Percentiles rank a stretch among this genome's conserved stretches.
Conservation (phyloP, 1,140 invertebrate genomes). For the Leptinotarsa lineolata region DNA sequence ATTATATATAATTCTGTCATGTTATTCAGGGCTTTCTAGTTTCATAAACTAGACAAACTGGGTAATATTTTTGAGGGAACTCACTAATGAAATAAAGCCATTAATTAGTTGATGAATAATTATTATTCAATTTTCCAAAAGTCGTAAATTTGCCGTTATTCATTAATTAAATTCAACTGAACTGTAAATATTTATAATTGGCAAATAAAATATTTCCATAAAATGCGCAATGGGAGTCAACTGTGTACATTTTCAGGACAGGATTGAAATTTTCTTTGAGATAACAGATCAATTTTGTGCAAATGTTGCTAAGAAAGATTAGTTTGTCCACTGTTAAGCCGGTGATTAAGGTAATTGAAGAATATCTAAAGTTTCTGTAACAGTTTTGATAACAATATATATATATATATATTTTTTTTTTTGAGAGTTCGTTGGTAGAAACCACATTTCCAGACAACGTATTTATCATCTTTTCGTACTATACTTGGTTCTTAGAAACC, state of each 20-base stretch:
- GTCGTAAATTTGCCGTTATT: background rate
- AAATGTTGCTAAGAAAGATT: too few relatives aligned
- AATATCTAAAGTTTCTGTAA: too few relatives aligned
- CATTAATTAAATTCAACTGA: constrained; percentile 15
- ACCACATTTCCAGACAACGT: too few relatives aligned
- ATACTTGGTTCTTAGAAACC: too few relatives aligned
- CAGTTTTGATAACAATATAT: too few relatives aligned
- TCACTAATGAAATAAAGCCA: background rate
- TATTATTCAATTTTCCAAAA: background rate
- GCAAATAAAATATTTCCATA: background rate
- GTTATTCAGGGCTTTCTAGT: background rate
- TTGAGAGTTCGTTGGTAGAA: too few relatives aligned
- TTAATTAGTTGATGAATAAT: background rate
- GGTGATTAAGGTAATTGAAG: too few relatives aligned
- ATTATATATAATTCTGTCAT: too few relatives aligned
- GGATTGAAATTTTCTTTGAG: background rate
- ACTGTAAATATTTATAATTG: constrained; percentile 11
- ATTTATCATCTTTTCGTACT: too few relatives aligned
- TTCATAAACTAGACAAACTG: background rate
- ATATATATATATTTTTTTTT: too few relatives aligned
- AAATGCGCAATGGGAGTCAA: background rate
- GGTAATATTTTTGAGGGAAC: background rate
- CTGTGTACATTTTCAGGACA: background rate
- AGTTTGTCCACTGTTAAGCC: too few relatives aligned
- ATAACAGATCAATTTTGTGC: too few relatives aligned